phyloP scores from a whole-genome alignment of 1,140 invertebrate species.

The Pseudomyrmex gracilis region DNA sequence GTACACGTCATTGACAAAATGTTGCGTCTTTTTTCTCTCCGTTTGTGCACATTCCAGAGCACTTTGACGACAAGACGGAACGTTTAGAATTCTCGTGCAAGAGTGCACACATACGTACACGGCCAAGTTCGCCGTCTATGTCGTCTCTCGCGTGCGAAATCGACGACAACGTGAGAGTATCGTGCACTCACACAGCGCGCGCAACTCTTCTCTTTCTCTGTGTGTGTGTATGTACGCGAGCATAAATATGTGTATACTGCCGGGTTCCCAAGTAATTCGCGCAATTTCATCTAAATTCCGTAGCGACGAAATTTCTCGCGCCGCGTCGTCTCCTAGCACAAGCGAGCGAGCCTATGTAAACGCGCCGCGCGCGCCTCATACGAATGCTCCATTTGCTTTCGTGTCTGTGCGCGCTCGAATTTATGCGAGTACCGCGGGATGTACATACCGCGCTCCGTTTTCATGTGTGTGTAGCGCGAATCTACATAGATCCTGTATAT shows the following conservation, averaged over 20 bases:
- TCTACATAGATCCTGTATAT: slow-evolving; percentile 21
- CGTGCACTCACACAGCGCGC: not conserved
- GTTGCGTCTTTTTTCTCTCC: slow-evolving; percentile 27
- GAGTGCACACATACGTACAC: slow-evolving; percentile 17
- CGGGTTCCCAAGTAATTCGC: slow-evolving; percentile 82
- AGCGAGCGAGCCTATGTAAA: slow-evolving; percentile 42
- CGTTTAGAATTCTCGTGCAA: slow-evolving; percentile 60
- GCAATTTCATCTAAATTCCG: slow-evolving; percentile 86
- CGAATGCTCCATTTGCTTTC: slow-evolving; percentile 49
- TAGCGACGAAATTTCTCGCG: slow-evolving; percentile 77
- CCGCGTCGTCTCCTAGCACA: slow-evolving; percentile 65
- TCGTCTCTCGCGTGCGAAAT: slow-evolving; percentile 19
- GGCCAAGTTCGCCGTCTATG: not conserved
- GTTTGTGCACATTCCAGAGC: slow-evolving; percentile 16
- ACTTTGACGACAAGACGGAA: not conserved
- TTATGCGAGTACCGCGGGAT: slow-evolving; percentile 53
- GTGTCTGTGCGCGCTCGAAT: slow-evolving; percentile 47
- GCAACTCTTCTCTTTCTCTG: not conserved
- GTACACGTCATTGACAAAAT: not conserved
- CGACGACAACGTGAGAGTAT: slow-evolving; percentile 21
- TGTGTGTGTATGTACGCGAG: slow-evolving; percentile 33
- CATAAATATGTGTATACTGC: slow-evolving; percentile 54
- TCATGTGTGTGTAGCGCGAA: not conserved
- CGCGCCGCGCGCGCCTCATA: slow-evolving; percentile 47
- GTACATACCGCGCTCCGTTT: not conserved